Evolutionary conservation across 2,888 invertebrate species (phyloP).

Genomic region (Diaphora mendica): DNA sequence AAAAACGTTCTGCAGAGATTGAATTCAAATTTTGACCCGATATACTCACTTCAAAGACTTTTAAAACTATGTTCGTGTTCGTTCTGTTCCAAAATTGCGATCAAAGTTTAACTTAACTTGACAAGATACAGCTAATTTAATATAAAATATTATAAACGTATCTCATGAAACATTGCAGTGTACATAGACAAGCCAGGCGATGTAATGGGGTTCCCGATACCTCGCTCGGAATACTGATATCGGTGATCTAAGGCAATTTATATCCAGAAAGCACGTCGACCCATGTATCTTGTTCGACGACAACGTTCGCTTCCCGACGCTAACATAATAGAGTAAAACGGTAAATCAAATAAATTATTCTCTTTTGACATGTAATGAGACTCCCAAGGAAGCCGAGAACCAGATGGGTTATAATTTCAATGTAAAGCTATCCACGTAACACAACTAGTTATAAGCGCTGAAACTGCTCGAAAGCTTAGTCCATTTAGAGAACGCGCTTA

Average conservation of each 20-base stretch:
- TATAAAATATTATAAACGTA: slow-evolving; percentile 1
- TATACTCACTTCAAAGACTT: too few species aligned
- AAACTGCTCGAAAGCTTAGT: neutral
- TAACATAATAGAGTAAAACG: slow-evolving; percentile 2
- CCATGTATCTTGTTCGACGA: slow-evolving; percentile 16
- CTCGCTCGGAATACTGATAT: slow-evolving; percentile 5
- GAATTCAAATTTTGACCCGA: too few species aligned
- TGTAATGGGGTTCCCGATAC: slow-evolving; percentile 11
- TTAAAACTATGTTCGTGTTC: too few species aligned
- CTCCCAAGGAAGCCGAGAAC: neutral
- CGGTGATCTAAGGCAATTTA: slow-evolving; percentile 10
- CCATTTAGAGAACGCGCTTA: neutral
- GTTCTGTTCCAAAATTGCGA: too few species aligned
- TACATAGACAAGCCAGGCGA: slow-evolving; percentile 1
- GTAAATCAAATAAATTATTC: slow-evolving; percentile 1
- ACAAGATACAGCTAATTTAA: neutral
- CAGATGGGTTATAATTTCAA: neutral
- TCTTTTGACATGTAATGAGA: neutral
- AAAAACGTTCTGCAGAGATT: too few species aligned
- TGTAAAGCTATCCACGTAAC: neutral
- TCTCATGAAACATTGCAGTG: neutral
- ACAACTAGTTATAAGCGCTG: neutral
- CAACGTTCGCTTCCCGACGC: neutral
- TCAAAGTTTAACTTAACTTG: too few species aligned
- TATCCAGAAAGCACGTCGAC: slow-evolving; percentile 23